Percentiles rank a stretch among this genome's conserved stretches.
Conservation (phyloP, 2,888 invertebrate genomes). For the Griposia aprilina region DNA sequence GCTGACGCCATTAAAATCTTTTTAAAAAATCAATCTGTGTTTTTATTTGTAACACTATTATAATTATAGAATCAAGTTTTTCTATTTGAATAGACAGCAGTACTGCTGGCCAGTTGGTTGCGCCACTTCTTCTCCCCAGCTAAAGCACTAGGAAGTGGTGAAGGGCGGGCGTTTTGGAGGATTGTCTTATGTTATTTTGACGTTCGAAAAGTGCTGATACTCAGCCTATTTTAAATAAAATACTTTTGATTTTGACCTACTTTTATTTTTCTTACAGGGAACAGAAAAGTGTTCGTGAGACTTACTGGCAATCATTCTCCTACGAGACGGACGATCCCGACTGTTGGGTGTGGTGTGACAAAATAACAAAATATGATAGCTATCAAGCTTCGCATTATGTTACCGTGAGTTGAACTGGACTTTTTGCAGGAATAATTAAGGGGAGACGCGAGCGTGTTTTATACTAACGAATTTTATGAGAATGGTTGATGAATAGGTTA, state of each 20-base stretch:
- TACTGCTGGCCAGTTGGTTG: no score
- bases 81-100: no score
- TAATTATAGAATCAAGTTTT: no score
- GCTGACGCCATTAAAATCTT: no score
- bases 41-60: no score
- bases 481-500: no score
- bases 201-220: neutral
- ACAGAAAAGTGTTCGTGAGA: neutral
- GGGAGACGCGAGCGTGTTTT: no score
- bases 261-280: constrained; percentile 14
- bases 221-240: neutral
- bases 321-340: neutral
- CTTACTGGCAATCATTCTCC: neutral
- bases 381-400: neutral
- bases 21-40: no score
- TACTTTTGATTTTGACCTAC: neutral
- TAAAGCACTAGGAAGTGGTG: no score
- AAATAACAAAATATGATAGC: fast-evolving
- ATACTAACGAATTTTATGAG: no score
- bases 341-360: neutral
- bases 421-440: neutral
- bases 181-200: neutral
- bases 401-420: neutral
- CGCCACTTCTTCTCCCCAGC: no score
- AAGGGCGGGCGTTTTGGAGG: no score